Percentiles rank a stretch among this genome's conserved stretches.
Evolutionary conservation across 1,140 invertebrate species (phyloP).

Genomic region (Tetraneura akinire): DNA sequence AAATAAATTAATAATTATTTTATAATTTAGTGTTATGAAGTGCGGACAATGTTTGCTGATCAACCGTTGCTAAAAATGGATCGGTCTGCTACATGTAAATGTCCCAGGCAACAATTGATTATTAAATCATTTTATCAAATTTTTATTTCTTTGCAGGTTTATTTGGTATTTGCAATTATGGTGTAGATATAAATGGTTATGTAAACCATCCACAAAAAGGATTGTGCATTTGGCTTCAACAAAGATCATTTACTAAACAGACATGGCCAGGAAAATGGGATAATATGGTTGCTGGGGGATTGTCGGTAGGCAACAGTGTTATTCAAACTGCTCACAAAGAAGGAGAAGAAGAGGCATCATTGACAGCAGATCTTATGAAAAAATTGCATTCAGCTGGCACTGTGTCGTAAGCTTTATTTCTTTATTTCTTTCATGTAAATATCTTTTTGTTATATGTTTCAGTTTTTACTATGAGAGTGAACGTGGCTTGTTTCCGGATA

Average conservation of each 20-base stretch:
- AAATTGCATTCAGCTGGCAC: slow-evolving; percentile 78
- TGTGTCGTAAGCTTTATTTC: slow-evolving; percentile 68
- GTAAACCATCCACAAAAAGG: slow-evolving; percentile 80
- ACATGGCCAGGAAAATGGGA: slow-evolving; percentile 95
- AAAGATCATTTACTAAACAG: slow-evolving; percentile 84
- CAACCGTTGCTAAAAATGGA: slow-evolving; percentile 85
- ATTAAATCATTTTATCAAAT: no score
- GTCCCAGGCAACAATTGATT: background rate
- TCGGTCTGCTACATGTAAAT: slow-evolving; percentile 81
- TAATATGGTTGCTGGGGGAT: slow-evolving; percentile 91
- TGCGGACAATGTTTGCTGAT: slow-evolving; percentile 71
- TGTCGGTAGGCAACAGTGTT: slow-evolving; percentile 84
- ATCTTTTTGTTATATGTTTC: slow-evolving; percentile 57
- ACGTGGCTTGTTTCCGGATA: slow-evolving; percentile 88
- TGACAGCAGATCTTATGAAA: slow-evolving; percentile 71
- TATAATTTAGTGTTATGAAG: slow-evolving; percentile 76
- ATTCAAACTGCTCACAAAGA: slow-evolving; percentile 89
- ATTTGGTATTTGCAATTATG: slow-evolving; percentile 91
- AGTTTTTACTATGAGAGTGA: slow-evolving; percentile 91
- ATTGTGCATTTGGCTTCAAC: slow-evolving; percentile 90
- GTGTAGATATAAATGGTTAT: slow-evolving; percentile 93
- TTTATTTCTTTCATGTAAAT: background rate
- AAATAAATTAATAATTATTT: slow-evolving; percentile 30
- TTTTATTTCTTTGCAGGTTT: slow-evolving; percentile 63
- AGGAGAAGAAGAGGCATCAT: slow-evolving; percentile 89